Evolutionary conservation across 2,797 vertebrate genomes (phyloP).

Genomic region (Brotula barbata): DNA sequence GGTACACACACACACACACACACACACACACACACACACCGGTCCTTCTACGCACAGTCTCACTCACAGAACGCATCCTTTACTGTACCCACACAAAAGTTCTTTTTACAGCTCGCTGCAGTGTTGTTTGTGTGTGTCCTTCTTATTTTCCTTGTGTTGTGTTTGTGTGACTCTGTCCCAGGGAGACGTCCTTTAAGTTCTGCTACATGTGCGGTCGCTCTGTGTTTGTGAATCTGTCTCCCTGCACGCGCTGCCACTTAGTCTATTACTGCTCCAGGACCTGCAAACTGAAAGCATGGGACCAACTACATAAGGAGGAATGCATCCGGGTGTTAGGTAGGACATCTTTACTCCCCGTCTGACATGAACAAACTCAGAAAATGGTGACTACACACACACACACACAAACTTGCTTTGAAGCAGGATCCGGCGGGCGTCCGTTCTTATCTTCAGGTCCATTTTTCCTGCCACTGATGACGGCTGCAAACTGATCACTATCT

Average conservation of each 20-base stretch:
- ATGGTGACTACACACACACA: no score
- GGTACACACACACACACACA: constrained; percentile 17
- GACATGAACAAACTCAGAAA: no score
- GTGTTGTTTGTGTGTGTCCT: background rate
- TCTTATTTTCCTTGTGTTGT: no score
- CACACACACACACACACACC: constrained; percentile 15
- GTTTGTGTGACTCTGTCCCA: constrained; percentile 40
- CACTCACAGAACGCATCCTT: background rate
- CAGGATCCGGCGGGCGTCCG: no score
- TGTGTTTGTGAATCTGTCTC: constrained; percentile 69
- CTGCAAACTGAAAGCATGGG: constrained; percentile 82
- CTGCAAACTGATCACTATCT: no score
- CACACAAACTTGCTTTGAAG: no score
- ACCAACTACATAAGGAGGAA: constrained; percentile 78
- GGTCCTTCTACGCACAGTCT: background rate
- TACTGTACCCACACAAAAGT: background rate
- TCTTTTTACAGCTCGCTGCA: no score
- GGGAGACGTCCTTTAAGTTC: constrained; percentile 76
- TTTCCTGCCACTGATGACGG: no score
- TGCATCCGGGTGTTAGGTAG: constrained; percentile 66
- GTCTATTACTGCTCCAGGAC: constrained; percentile 81
- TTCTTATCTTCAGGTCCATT: no score
- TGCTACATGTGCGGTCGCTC: constrained; percentile 86
- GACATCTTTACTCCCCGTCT: no score
- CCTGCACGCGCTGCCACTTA: constrained; percentile 78